These are phyloP conservation scores for Sussaba pulchella DNA, from an alignment of 2,888 invertebrate genomes.

Conservation along the genomic window DNA sequence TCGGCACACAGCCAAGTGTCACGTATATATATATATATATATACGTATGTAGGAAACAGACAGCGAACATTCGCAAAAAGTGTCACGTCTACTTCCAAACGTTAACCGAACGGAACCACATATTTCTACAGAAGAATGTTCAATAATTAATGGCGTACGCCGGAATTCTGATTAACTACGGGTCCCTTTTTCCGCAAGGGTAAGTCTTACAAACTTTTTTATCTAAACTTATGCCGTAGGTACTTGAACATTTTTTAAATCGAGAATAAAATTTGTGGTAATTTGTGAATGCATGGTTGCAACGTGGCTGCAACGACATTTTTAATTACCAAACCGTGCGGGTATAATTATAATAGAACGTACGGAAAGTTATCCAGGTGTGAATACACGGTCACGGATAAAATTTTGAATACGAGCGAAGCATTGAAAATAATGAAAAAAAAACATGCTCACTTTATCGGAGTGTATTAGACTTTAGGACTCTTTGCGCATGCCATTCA, in stretches of 20 bases:
- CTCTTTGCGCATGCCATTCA: not conserved
- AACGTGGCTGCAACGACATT: not conserved
- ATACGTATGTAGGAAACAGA: not conserved
- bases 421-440: constrained; percentile 4
- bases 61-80: not conserved
- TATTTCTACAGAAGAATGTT: constrained; percentile 22
- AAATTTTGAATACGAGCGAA: not conserved
- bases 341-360: not conserved
- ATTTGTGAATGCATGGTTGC: not conserved
- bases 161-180: no score
- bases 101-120: constrained; percentile 25
- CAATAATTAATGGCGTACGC: no score
- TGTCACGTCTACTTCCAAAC: constrained; percentile 50
- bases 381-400: not conserved
- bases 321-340: not conserved
- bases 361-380: no score
- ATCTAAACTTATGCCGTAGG: no score
- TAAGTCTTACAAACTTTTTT: no score
- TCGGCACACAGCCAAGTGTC: not conserved
- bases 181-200: no score
- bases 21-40: not conserved
- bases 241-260: no score
- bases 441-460: constrained; percentile 20
- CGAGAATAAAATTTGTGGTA: not conserved
- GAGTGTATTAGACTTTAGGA: no score